Percentiles rank a stretch among this genome's conserved stretches.
Conservation (phyloP, 1,140 invertebrate genomes). For the Phenacoccus solenopsis region DNA sequence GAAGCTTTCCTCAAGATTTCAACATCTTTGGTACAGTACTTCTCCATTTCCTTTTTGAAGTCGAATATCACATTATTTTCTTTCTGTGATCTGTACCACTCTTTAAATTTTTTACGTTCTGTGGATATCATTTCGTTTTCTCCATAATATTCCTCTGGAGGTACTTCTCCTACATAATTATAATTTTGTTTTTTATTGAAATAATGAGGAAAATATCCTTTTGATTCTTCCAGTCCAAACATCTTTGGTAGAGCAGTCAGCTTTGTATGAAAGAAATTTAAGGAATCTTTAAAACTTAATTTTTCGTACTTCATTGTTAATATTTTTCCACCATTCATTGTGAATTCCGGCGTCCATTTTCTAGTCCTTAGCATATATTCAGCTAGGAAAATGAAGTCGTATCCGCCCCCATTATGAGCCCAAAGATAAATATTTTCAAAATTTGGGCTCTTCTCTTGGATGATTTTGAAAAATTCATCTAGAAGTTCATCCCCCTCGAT, state of each 20-base stretch:
- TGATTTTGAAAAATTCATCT: not conserved
- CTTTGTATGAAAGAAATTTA: not conserved
- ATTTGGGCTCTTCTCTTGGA: not conserved
- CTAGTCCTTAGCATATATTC: not conserved
- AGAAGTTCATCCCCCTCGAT: not conserved
- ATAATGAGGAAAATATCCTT: slow-evolving; percentile 27
- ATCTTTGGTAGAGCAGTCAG: slow-evolving; percentile 21
- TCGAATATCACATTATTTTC: slow-evolving; percentile 23
- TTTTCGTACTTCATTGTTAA: not conserved
- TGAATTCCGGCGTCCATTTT: not conserved
- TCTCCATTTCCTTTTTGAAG: slow-evolving; percentile 24
- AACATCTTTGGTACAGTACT: slow-evolving; percentile 26
- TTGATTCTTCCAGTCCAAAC: slow-evolving; percentile 22
- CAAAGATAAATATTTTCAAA: not conserved
- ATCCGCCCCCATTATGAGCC: not conserved
- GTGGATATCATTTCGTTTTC: slow-evolving; percentile 20
- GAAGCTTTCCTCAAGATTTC: slow-evolving; percentile 28
- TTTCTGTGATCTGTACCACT: slow-evolving; percentile 23
- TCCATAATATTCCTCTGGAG: slow-evolving; percentile 21
- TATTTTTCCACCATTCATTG: not conserved
- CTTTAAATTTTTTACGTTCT: slow-evolving; percentile 19
- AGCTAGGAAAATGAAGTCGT: not conserved
- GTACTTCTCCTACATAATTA: slow-evolving; percentile 25
- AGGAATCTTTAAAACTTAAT: slow-evolving; percentile 6
- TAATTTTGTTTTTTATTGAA: slow-evolving; percentile 25